Percentiles rank a stretch among this genome's conserved stretches.
Conservation (phyloP, 2,888 invertebrate genomes). For the Prosopocoilus inquinatus region DNA sequence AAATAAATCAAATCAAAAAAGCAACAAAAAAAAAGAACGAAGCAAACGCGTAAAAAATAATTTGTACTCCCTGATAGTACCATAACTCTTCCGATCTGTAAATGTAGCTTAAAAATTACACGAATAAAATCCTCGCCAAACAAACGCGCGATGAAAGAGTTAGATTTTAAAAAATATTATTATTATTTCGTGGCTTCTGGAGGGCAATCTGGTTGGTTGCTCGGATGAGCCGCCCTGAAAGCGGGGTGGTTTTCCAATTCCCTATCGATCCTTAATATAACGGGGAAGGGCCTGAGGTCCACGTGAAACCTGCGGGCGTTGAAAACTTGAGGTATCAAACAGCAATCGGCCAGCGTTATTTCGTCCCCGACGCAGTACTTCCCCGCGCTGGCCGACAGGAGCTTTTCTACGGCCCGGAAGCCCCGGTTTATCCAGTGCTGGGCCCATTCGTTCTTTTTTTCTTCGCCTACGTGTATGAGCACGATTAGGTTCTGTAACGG, state of each 20-base stretch:
- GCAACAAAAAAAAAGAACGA: constrained; percentile 1
- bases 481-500: constrained; percentile 92
- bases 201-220: constrained; percentile 92
- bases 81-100: neutral
- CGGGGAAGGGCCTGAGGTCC: constrained; percentile 85
- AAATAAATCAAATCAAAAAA: neutral
- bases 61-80: too few species aligned
- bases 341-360: constrained; percentile 92
- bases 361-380: constrained; percentile 93
- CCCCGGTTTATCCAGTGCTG: constrained; percentile 90
- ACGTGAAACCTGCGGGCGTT: constrained; percentile 94
- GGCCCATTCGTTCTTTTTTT: constrained; percentile 90
- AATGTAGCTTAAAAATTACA: constrained; percentile 3
- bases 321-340: constrained; percentile 92
- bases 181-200: constrained; percentile 77
- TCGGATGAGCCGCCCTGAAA: constrained; percentile 88
- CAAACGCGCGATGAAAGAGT: neutral
- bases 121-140: neutral
- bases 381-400: constrained; percentile 79
- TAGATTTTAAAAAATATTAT: neutral
- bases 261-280: constrained; percentile 81
- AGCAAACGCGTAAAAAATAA: neutral
- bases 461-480: constrained; percentile 82
- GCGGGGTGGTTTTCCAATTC: constrained; percentile 85
- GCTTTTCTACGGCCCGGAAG: constrained; percentile 85